Evolutionary conservation across 2,888 invertebrate genomes (phyloP).

Genomic region (Ptycholaimellus sp.): DNA sequence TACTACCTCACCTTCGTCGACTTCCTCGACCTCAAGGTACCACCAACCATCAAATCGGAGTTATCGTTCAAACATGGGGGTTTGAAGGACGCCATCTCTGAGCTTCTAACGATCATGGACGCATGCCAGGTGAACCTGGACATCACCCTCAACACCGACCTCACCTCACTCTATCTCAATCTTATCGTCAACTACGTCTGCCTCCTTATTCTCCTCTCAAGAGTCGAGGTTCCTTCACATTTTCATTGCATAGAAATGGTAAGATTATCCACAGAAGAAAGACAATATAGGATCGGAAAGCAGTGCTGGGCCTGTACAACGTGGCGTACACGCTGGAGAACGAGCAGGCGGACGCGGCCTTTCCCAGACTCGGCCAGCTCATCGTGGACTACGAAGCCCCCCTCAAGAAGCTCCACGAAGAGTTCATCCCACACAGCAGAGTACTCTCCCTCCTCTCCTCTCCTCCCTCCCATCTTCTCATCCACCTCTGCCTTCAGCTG

Average conservation of each 20-base stretch:
- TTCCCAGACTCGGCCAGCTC: slow-evolving; percentile 80
- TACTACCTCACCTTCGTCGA: slow-evolving; percentile 99
- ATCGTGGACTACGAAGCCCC: slow-evolving; percentile 92
- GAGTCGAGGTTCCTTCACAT: too few species aligned
- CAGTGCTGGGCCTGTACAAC: slow-evolving; percentile 78
- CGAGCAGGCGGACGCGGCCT: slow-evolving; percentile 42
- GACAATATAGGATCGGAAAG: slow-evolving; percentile 65
- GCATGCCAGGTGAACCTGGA: slow-evolving; percentile 81
- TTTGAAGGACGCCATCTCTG: too few species aligned
- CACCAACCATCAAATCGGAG: slow-evolving; percentile 29
- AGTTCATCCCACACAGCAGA: slow-evolving; percentile 78
- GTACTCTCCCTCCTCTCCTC: slow-evolving; percentile 43
- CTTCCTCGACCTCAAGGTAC: slow-evolving; percentile 63
- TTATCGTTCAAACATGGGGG: too few species aligned
- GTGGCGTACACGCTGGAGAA: slow-evolving; percentile 89
- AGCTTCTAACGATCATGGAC: slow-evolving; percentile 61
- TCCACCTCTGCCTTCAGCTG: slow-evolving; percentile 31
- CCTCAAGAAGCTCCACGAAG: slow-evolving; percentile 75
- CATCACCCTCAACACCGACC: slow-evolving; percentile 71
- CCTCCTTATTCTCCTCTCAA: slow-evolving; percentile 81
- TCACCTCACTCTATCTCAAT: slow-evolving; percentile 82
- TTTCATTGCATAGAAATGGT: too few species aligned
- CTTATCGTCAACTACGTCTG: slow-evolving; percentile 75
- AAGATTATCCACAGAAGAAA: slow-evolving; percentile 40
- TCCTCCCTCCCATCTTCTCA: background rate